Percentiles rank a stretch among this genome's conserved stretches.
Conservation (phyloP, 2,113 vertebrate species). For the Gallinago paraguaiae region DNA sequence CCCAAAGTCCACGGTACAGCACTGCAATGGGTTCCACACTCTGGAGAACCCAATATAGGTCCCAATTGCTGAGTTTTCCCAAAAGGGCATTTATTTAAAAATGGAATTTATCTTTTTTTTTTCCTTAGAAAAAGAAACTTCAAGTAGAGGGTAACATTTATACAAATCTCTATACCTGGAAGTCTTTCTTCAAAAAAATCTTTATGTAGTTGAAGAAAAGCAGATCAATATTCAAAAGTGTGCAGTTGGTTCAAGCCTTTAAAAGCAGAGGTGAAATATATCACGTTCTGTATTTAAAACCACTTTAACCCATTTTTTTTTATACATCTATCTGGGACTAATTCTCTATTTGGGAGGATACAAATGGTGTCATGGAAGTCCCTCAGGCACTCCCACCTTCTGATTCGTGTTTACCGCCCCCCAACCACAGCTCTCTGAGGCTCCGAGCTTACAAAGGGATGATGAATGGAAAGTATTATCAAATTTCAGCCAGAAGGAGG, state of each 20-base stretch:
- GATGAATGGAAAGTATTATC: not conserved
- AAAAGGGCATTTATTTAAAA: not conserved
- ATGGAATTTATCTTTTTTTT: not conserved
- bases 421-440: not conserved
- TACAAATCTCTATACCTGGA: not conserved
- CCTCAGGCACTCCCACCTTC: not conserved
- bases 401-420: not conserved
- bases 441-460: not conserved
- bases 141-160: not conserved
- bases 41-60: not conserved
- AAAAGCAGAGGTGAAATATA: slow-evolving; percentile 17
- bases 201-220: not conserved
- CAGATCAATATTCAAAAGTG: not conserved
- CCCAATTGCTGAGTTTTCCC: not conserved
- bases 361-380: not conserved
- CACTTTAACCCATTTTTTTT: not conserved
- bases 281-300: not conserved
- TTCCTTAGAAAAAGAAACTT: not conserved
- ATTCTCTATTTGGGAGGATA: not conserved
- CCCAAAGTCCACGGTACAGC: not conserved
- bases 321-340: not conserved
- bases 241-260: not conserved
- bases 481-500: not conserved
- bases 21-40: rapidly evolving
- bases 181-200: not conserved